Evolutionary conservation across 2,113 vertebrate species (phyloP).

Genomic region (Heptranchias perlo): DNA sequence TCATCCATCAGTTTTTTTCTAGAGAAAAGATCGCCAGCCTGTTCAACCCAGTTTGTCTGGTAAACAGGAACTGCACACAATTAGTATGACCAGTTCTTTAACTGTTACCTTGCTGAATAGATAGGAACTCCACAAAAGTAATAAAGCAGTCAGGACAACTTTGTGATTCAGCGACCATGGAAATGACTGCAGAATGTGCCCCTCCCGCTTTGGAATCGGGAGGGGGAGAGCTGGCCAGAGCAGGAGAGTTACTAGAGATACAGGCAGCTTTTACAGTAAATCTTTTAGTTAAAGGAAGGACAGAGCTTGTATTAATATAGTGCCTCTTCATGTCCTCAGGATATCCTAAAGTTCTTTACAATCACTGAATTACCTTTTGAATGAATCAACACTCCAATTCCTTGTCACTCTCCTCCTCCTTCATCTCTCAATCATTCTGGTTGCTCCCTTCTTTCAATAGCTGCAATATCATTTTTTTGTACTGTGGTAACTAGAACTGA

Average conservation of each 20-base stretch:
- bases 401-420: too few species aligned
- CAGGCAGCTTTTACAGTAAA: background rate
- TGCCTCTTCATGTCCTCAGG: background rate
- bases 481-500: background rate
- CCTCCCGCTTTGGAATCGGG: background rate
- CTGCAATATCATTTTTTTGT: too few species aligned
- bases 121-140: background rate
- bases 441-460: background rate
- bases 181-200: too few species aligned
- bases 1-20: too few species aligned
- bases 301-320: background rate
- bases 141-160: background rate
- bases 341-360: background rate
- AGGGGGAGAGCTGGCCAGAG: background rate
- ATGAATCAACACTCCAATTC: too few species aligned
- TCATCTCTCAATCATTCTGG: background rate
- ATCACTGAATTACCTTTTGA: background rate
- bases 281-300: background rate
- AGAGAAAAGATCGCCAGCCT: too few species aligned
- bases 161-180: background rate
- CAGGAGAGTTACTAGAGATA: background rate
- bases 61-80: background rate
- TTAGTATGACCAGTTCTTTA: background rate
- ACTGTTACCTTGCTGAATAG: background rate
- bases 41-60: background rate